Base-by-base conservation (phyloP, 2,888 invertebrate genomes). In the Phalangium opilio region DNA sequence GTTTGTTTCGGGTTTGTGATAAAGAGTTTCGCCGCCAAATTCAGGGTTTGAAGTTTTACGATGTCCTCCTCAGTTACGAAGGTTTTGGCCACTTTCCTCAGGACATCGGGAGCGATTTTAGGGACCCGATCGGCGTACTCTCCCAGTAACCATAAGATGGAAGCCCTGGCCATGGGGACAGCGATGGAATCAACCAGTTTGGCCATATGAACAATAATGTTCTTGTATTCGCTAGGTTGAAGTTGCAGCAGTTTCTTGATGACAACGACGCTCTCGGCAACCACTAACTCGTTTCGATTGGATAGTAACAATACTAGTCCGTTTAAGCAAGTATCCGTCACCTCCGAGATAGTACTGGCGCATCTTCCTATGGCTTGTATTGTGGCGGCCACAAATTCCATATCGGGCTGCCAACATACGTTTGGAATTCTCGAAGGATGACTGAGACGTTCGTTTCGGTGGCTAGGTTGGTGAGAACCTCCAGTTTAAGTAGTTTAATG, bases 401-500 rank as follows among this genome's bases (percentile, higher is more conserved):
- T 86, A 66, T 96, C 72, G 12, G 67, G 61, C 86, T 85, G 1
- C 86, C 83, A 55, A 98, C 93, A 63, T 98, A 98, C 0, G 96
- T 95, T 74, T 67, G 68, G 47, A 91, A 82, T 70, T 95, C 93
- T 47, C 90, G 69, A 43, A 95, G 69, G 47, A 96, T 90, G 3
- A 85, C 77, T 1, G 87, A 80, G 48, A 98, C 93, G 63, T 84
- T 95, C 3, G 82, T 76, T 61, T 91, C 93, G 1, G 89, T 90
- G 0, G 93, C 91, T 52, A 98, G 69, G 71, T 89, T 95, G 0
- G 96, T 98, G 46, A 98, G 71, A 58, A 98, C 91, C 68, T 96
- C 93, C 56, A 99, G 69, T 68, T 98, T 98, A 8, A 98, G 73
- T 41, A 96, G 72, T 65, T 96, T 98, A 38, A 96, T 83, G 65